Evolutionary conservation across 2,888 invertebrate species (phyloP).

Genomic region (Tromatobia lineatoria): DNA sequence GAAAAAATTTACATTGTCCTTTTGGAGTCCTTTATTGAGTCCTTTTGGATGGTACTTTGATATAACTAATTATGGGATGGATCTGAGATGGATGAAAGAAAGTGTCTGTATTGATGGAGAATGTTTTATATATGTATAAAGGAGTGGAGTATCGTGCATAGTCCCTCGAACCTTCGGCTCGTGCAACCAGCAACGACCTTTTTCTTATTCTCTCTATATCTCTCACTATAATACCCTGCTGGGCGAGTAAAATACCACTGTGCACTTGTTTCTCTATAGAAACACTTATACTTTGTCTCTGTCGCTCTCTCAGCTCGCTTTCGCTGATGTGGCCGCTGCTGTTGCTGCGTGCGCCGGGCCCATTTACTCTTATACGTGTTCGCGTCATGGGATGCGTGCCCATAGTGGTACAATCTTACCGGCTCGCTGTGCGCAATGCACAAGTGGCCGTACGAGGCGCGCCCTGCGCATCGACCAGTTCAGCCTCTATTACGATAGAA

Average conservation of each 20-base stretch:
- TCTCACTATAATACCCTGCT: slow-evolving; percentile 12
- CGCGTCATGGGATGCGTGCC: slow-evolving; percentile 56
- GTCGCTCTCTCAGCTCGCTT: neutral
- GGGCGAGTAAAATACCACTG: slow-evolving; percentile 40
- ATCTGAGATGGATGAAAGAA: no score
- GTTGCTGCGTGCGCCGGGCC: slow-evolving; percentile 61
- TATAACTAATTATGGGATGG: no score
- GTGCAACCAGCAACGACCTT: slow-evolving; percentile 7
- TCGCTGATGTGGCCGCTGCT: slow-evolving; percentile 2
- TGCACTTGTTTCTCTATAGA: slow-evolving; percentile 26
- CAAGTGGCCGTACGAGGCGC: slow-evolving; percentile 29
- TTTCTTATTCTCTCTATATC: slow-evolving; percentile 20
- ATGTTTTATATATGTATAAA: neutral
- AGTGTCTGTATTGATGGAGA: no score
- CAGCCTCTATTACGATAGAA: slow-evolving; percentile 60
- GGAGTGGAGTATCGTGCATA: neutral
- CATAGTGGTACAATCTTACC: slow-evolving; percentile 62
- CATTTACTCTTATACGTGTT: slow-evolving; percentile 57
- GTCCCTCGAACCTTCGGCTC: slow-evolving; percentile 26
- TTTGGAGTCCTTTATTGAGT: no score
- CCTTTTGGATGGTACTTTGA: no score
- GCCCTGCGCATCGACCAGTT: slow-evolving; percentile 32
- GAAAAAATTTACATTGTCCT: no score
- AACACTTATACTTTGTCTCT: neutral
- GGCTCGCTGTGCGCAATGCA: slow-evolving; percentile 38